phyloP scores from a whole-genome alignment of 1,140 invertebrate genomes.

The Metopolophium dirhodum region DNA sequence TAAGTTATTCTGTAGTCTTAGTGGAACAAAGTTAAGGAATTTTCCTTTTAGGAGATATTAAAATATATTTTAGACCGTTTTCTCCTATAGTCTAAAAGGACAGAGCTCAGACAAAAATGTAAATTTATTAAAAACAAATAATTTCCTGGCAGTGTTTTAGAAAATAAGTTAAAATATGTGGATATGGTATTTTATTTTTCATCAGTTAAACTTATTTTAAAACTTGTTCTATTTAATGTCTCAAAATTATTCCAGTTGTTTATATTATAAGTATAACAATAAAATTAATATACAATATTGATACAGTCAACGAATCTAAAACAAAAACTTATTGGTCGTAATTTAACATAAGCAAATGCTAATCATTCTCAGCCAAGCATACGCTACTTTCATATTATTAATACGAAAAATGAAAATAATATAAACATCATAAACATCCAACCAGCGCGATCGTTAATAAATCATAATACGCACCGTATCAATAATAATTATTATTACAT shows the following conservation, averaged over 20 bases:
- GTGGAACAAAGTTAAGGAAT: neutral
- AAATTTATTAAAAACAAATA: neutral
- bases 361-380: neutral
- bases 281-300: neutral
- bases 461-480: neutral
- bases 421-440: neutral
- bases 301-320: neutral
- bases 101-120: neutral
- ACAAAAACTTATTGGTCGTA: neutral
- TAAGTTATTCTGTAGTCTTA: neutral
- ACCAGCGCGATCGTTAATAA: neutral
- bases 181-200: neutral
- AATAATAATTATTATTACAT: slow-evolving; percentile 3
- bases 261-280: neutral
- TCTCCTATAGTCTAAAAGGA: neutral
- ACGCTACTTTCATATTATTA: no score
- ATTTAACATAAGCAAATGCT: neutral
- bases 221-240: neutral
- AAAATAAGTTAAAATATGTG: neutral
- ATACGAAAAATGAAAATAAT: neutral
- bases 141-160: neutral
- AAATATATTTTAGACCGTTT: neutral
- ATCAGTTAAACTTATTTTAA: neutral
- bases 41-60: neutral
- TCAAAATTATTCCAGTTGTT: neutral